Base-by-base conservation (phyloP, 2,888 invertebrate genomes). In the Ctenicera cuprea region DNA sequence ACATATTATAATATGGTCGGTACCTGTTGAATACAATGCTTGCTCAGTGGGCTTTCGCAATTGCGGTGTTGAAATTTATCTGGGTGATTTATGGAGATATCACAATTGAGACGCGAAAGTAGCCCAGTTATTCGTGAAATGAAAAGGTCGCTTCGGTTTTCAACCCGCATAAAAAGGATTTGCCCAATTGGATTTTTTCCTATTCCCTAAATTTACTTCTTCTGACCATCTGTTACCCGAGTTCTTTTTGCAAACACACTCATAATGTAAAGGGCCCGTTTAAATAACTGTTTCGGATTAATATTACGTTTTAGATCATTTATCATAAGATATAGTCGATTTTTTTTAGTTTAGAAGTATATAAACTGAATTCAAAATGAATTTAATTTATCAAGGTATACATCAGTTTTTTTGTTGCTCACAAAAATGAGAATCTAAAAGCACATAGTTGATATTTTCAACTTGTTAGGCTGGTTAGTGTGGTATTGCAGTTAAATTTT, bases 51-150 rank as follows among this genome's bases (percentile, higher is more conserved):
- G 18, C 61, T 61, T 61, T 61, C 20, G 61, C 41, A 61, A 61
- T 61, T 61, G 61, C 61, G 37, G 61, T 38, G 61, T 61, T 18
- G 61, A 37, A 61, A 61, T 61, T 61, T 30, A 45, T 48, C 45
- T 26, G 22, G 22, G 63, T 63, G 48, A 63, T 63, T 63, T 63
- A 63, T 63, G 48, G 63, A 63, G 43, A 43, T 33, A 59, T 20
- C 45, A 45, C 45, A 63, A 63, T 63, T 63, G 48, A 63, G 45
- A 63, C 63, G 63, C 63, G 63, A 63, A 63, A 63, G 63, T 63
- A 26, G 63, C 14, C 63, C 38, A 37, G 41, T 61, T 61, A 61
- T 61, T 61, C 38, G 41, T 20, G 41, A 61, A 45, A 38, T 38
- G 59, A 48, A 63, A 61, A 63, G 63, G 63, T 63, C 63, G 48